These are phyloP conservation scores for Cosmorhoe ocellata DNA, from an alignment of 2,888 invertebrate genomes.

Conservation along the genomic window DNA sequence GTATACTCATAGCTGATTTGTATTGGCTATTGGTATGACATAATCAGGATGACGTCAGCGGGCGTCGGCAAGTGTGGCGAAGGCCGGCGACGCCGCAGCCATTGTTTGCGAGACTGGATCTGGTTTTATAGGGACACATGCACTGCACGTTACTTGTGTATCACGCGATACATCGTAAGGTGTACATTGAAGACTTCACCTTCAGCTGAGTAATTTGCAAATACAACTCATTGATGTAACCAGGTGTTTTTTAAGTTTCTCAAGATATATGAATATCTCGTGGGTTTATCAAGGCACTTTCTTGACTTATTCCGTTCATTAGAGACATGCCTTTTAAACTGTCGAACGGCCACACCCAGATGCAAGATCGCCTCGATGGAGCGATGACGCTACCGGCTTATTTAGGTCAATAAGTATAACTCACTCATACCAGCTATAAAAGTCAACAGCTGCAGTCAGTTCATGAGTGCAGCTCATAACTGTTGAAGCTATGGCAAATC, in stretches of 20 bases:
- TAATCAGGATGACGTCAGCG: constrained; percentile 78
- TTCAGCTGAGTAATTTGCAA: not conserved
- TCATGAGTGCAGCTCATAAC: constrained; percentile 2
- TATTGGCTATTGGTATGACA: constrained; percentile 68
- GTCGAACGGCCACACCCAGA: constrained; percentile 56
- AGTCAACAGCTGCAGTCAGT: constrained; percentile 49
- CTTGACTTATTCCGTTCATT: not conserved
- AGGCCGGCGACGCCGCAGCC: constrained; percentile 60
- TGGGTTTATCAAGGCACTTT: too few relatives aligned
- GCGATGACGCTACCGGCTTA: constrained; percentile 69
- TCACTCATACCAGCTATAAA: constrained; percentile 56
- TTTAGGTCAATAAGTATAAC: constrained; percentile 72
- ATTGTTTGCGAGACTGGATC: constrained; percentile 65
- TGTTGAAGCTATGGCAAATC: not conserved
- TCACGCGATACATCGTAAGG: constrained; percentile 43
- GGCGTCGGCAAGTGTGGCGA: constrained; percentile 72
- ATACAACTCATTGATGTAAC: not conserved
- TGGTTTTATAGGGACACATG: constrained; percentile 63
- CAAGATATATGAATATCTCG: too few relatives aligned
- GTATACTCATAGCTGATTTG: constrained; percentile 46
- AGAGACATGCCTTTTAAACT: constrained; percentile 31
- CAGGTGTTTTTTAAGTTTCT: too few relatives aligned
- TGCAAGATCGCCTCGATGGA: constrained; percentile 51
- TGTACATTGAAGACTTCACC: constrained; percentile 10
- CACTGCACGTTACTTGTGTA: constrained; percentile 48